Evolutionary conservation across 2,113 vertebrate species (phyloP), one percentile per base, ranked within the genome.

Genomic region (Leuciscus idus): DNA sequence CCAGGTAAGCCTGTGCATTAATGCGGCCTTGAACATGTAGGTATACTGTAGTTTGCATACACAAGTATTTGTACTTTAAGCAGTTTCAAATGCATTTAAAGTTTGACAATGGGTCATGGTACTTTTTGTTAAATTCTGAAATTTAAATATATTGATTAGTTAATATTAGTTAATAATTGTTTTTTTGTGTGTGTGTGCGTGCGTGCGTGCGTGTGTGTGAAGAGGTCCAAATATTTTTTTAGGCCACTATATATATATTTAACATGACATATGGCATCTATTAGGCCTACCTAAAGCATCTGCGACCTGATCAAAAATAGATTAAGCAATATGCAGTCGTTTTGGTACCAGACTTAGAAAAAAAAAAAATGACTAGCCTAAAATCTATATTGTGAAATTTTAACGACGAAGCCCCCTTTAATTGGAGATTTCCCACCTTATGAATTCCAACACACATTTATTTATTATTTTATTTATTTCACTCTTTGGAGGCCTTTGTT

Each of bases 291-390:
- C 5, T 55, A 17, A 76, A 50, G 23, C 23, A 52, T 76, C 26
- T 66, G 62, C 5, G 4, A 66, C 28, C 28, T 84, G 21, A 84
- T 88, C 39, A 83, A 64, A 52, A 84, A 85, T 85, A 87, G 66
- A 90, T 87, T 57, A 85, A 83, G 79, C 82, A 87, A 83, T 85
- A 77, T 83, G 78, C 28, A 30, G 83, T 75, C 9, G 43, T 21
- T 43, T 57, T 48, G 15, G 52, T 30, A 50, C 33, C 70, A 76
- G 70, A 83, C 6, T 13, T 43, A 66, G 66, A 59, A 52, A 17
- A 57, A 62, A 57, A 62, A 50, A 64, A 36, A 43, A 66, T 62
- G 11, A 39, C n/a, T 62, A 73, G 7, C n/a, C 68, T 55, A 64
- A 73, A 59, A 21, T 55, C 23, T 64, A 61, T 36, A 78, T 30